phyloP scores from a whole-genome alignment of 2,797 vertebrate species.

The Tadarida brasiliensis region DNA sequence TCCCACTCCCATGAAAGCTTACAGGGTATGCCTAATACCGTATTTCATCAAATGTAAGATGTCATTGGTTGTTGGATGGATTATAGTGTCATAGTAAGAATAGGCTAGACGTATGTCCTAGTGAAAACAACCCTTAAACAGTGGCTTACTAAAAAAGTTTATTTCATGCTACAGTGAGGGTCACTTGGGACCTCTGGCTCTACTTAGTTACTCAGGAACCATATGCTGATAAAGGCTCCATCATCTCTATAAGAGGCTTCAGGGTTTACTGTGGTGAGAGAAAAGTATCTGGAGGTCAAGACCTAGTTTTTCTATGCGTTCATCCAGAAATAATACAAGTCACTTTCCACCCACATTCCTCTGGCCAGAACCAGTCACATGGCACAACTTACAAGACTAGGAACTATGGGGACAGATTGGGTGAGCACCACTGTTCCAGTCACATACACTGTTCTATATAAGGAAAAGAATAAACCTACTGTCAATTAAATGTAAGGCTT shows the following conservation, averaged over 20 bases:
- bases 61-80: background rate
- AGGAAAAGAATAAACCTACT: background rate
- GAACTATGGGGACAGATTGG: background rate
- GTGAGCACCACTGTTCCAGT: background rate
- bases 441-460: background rate
- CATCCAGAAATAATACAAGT: background rate
- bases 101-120: background rate
- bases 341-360: background rate
- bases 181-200: background rate
- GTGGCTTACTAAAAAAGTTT: background rate
- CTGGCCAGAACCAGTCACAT: background rate
- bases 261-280: background rate
- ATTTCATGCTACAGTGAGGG: background rate
- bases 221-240: background rate
- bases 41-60: background rate
- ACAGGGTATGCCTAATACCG: background rate
- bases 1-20: background rate
- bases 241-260: background rate
- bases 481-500: background rate
- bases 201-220: background rate
- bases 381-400: background rate
- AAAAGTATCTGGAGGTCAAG: background rate
- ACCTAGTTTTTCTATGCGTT: slow-evolving; percentile 1
- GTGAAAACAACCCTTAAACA: background rate
- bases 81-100: background rate